Conservation (phyloP, 2,888 invertebrate genomes). For the Chymomyza fuscimana region DNA sequence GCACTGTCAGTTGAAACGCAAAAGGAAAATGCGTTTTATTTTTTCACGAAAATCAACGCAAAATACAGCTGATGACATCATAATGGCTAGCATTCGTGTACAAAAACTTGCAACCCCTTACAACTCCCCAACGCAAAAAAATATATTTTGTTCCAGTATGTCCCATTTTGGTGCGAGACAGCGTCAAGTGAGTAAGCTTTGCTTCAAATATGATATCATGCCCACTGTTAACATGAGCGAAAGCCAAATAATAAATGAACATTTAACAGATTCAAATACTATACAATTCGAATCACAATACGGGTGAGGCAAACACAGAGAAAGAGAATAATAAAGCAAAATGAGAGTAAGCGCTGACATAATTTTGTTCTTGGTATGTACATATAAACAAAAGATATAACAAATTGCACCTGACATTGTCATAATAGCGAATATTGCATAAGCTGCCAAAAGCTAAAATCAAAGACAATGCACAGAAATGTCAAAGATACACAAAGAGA, state of each 20-base stretch:
- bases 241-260: slow-evolving; percentile 2
- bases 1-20: slow-evolving; percentile 43
- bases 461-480: slow-evolving; percentile 6
- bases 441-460: slow-evolving; percentile 47
- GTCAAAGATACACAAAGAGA: neutral
- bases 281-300: too few species aligned
- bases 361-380: slow-evolving; percentile 40
- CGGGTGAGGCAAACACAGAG: neutral
- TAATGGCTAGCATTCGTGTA: slow-evolving; percentile 22
- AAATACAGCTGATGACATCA: slow-evolving; percentile 42
- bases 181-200: slow-evolving; percentile 51
- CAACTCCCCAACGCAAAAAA: neutral
- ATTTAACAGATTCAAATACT: neutral
- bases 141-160: neutral
- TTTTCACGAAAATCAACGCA: slow-evolving; percentile 12
- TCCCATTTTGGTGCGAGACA: slow-evolving; percentile 51
- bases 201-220: slow-evolving; percentile 61
- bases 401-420: slow-evolving; percentile 72
- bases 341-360: slow-evolving; percentile 50
- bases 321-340: neutral
- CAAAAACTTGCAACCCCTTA: slow-evolving; percentile 9
- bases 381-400: slow-evolving; percentile 19
- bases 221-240: slow-evolving; percentile 1
- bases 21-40: slow-evolving; percentile 37
- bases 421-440: slow-evolving; percentile 56